phyloP scores from a whole-genome alignment of 2,113 vertebrate genomes.

The Anolis carolinensis region DNA sequence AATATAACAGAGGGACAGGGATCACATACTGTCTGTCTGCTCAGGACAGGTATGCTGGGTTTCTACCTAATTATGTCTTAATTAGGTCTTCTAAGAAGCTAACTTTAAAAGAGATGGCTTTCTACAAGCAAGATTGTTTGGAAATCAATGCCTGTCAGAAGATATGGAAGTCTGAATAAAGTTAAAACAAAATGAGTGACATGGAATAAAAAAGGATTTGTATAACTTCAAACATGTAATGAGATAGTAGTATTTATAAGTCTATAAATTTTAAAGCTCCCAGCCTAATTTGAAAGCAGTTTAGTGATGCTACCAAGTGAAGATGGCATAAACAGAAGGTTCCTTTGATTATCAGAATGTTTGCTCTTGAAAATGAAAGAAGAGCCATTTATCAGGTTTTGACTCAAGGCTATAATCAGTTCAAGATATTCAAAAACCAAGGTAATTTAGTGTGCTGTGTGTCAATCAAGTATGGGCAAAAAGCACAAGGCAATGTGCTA shows the following conservation, averaged over 20 bases:
- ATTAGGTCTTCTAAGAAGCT: constrained; percentile 47
- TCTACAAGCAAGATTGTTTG: constrained; percentile 31
- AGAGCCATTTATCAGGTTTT: constrained; percentile 53
- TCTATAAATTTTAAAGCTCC: constrained; percentile 60
- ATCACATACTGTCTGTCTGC: background rate
- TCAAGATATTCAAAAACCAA: constrained; percentile 64
- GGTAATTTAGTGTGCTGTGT: constrained; percentile 55
- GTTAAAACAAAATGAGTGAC: constrained; percentile 56
- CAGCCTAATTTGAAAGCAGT: constrained; percentile 63
- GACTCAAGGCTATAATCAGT: constrained; percentile 69
- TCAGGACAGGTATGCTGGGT: background rate
- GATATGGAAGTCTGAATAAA: constrained; percentile 32
- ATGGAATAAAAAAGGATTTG: constrained; percentile 38
- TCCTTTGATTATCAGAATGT: constrained; percentile 68
- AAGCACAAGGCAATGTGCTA: constrained; percentile 33
- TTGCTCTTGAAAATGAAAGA: constrained; percentile 70
- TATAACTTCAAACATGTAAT: constrained; percentile 49
- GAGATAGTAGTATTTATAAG: constrained; percentile 60
- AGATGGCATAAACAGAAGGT: constrained; percentile 58
- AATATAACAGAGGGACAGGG: background rate
- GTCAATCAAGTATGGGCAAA: constrained; percentile 65
- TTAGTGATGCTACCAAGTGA: constrained; percentile 56
- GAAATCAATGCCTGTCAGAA: constrained; percentile 23
- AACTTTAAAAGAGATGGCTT: constrained; percentile 16
- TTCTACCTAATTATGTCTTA: constrained; percentile 36